A percentile compares a stretch with the other conserved stretches of the same genome.
Evolutionary conservation across 2,797 vertebrate species (phyloP).

Genomic region (Orestias chungarensis): DNA sequence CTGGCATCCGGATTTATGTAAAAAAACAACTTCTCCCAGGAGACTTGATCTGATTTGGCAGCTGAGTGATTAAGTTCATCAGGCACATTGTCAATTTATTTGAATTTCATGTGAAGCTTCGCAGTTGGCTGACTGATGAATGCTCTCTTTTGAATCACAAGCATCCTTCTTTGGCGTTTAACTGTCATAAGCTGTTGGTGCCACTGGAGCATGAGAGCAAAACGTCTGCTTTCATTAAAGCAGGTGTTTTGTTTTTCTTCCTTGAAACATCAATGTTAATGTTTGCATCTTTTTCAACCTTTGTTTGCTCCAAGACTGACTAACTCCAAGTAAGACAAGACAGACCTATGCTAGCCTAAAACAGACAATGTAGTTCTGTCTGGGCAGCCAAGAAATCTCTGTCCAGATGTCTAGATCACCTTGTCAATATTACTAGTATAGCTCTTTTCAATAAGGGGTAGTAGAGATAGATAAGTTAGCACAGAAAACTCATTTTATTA

Average conservation of each 20-base stretch:
- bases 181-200: slow-evolving; percentile 32
- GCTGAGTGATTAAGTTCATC: slow-evolving; percentile 32
- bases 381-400: background rate
- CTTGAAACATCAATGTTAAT: slow-evolving; percentile 21
- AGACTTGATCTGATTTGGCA: slow-evolving; percentile 32
- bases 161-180: slow-evolving; percentile 31
- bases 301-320: slow-evolving; percentile 7
- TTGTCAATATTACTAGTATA: background rate
- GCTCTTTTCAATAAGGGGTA: background rate
- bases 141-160: slow-evolving; percentile 47
- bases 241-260: slow-evolving; percentile 14
- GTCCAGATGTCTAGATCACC: background rate
- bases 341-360: background rate
- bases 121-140: slow-evolving; percentile 38
- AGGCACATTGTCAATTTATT: slow-evolving; percentile 33
- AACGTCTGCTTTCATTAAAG: slow-evolving; percentile 29
- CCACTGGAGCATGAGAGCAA: slow-evolving; percentile 10
- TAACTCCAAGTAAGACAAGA: slow-evolving; percentile 7
- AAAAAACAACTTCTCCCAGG: slow-evolving; percentile 1
- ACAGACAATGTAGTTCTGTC: background rate
- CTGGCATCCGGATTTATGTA: slow-evolving; percentile 9
- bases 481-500: too few relatives aligned
- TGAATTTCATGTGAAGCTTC: slow-evolving; percentile 29
- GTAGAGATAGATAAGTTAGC: background rate
- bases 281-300: slow-evolving; percentile 37